Evolutionary conservation across 2,888 invertebrate genomes (phyloP).

Genomic region (Panzeria rudis): DNA sequence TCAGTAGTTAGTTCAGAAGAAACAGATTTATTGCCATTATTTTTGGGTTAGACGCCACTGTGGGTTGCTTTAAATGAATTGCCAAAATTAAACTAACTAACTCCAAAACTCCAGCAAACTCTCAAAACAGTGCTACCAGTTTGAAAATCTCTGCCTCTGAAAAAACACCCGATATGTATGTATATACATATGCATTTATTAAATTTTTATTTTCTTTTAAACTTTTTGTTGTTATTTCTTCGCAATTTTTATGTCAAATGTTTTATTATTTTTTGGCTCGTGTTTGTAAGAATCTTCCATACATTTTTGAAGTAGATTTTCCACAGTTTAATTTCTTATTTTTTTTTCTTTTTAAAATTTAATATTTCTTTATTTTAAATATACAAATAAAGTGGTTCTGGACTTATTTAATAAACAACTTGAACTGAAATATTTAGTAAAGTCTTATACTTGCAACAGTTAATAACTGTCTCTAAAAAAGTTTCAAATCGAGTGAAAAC

Average conservation of each 20-base stretch:
- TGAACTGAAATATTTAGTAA: conserved; percentile 76
- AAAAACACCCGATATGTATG: background rate
- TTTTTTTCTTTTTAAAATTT: conserved; percentile 2
- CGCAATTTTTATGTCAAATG: conserved; percentile 10
- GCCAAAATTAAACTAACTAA: background rate
- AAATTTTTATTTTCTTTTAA: background rate
- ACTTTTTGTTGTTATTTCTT: background rate
- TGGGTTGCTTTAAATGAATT: too few species aligned
- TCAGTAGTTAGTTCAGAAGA: too few species aligned
- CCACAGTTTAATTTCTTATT: background rate
- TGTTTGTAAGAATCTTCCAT: conserved; percentile 4
- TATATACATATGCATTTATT: background rate
- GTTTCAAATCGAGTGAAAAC: conserved; percentile 16
- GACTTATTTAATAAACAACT: conserved; percentile 59
- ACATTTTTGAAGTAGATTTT: background rate
- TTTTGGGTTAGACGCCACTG: too few species aligned
- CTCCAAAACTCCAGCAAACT: background rate
- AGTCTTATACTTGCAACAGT: conserved; percentile 80
- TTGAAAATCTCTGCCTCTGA: background rate
- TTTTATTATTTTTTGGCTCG: background rate
- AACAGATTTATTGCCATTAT: too few species aligned
- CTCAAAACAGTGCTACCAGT: too few species aligned
- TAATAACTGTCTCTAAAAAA: conserved; percentile 74
- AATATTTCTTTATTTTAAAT: background rate
- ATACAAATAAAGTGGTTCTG: conserved; percentile 42